These are phyloP conservation scores for Battus philenor DNA, from an alignment of 1,140 invertebrate genomes.

Conservation along the genomic window DNA sequence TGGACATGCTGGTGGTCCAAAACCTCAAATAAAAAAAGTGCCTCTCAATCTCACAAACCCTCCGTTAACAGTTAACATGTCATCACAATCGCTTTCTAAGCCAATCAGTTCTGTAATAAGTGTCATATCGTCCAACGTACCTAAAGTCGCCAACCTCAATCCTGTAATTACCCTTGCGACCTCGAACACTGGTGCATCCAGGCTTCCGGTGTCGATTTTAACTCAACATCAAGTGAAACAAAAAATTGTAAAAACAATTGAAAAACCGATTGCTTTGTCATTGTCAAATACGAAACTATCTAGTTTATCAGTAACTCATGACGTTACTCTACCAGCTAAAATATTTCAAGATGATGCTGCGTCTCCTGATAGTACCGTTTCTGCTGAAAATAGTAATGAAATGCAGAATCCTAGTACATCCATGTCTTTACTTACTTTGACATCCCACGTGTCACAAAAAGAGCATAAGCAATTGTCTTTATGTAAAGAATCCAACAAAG, in stretches of 20 bases:
- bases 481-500: conserved; percentile 53
- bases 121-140: conserved; percentile 66
- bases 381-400: conserved; percentile 64
- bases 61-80: conserved; percentile 54
- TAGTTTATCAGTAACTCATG: conserved; percentile 76
- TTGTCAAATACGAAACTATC: conserved; percentile 72
- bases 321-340: conserved; percentile 77
- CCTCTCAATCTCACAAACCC: conserved; percentile 57
- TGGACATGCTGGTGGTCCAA: conserved; percentile 39
- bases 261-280: conserved; percentile 74
- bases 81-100: conserved; percentile 55
- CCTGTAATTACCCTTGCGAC: conserved; percentile 64
- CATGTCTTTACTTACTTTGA: conserved; percentile 28
- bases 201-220: conserved; percentile 64
- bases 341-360: conserved; percentile 79
- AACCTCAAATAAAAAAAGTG: conserved; percentile 66
- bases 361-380: conserved; percentile 76
- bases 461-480: conserved; percentile 34
- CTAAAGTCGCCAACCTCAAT: conserved; percentile 59
- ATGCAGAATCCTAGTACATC: conserved; percentile 31
- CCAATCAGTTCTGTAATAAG: conserved; percentile 68
- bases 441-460: conserved; percentile 35
- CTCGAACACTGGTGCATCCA: conserved; percentile 48
- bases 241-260: conserved; percentile 72
- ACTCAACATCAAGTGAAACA: conserved; percentile 72